Evolutionary conservation across 1,140 invertebrate species (phyloP).

Genomic region (Tetraneura akinire): DNA sequence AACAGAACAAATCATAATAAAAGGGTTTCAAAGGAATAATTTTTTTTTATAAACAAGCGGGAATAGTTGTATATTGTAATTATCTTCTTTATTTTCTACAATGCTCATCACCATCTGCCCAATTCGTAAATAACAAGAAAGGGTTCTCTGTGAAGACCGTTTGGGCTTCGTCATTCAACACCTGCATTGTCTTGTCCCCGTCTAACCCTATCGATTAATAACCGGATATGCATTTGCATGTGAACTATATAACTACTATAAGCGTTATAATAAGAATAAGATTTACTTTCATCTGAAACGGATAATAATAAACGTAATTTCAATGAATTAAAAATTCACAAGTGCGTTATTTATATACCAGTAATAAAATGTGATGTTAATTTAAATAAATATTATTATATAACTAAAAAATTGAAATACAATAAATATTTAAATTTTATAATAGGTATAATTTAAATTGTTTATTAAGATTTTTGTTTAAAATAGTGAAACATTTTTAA

Average conservation of each 20-base stretch:
- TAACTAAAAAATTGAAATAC: background rate
- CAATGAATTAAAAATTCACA: background rate
- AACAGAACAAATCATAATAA: slow-evolving; percentile 12
- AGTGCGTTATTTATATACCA: background rate
- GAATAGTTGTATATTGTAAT: slow-evolving; percentile 29
- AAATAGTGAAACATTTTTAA: background rate
- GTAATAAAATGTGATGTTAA: background rate
- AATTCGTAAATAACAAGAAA: slow-evolving; percentile 33
- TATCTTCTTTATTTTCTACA: slow-evolving; percentile 43
- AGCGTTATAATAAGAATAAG: background rate
- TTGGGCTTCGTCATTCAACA: slow-evolving; percentile 38
- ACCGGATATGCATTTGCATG: slow-evolving; percentile 32
- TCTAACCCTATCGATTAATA: background rate
- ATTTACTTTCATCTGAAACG: slow-evolving; percentile 20
- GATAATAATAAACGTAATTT: background rate
- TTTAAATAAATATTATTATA: background rate
- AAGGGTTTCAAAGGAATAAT: background rate
- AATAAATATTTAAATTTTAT: too few relatives aligned
- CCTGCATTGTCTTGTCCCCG: slow-evolving; percentile 23
- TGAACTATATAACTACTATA: background rate
- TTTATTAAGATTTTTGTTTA: background rate
- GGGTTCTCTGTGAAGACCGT: slow-evolving; percentile 30
- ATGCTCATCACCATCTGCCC: slow-evolving; percentile 33
- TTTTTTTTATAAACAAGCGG: background rate
- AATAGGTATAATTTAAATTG: too few relatives aligned